Percentiles rank a stretch among this genome's conserved stretches.
These are phyloP conservation scores for Tanaodytes sp. DNA, from an alignment of 2,888 invertebrate genomes.

Conservation along the genomic window DNA sequence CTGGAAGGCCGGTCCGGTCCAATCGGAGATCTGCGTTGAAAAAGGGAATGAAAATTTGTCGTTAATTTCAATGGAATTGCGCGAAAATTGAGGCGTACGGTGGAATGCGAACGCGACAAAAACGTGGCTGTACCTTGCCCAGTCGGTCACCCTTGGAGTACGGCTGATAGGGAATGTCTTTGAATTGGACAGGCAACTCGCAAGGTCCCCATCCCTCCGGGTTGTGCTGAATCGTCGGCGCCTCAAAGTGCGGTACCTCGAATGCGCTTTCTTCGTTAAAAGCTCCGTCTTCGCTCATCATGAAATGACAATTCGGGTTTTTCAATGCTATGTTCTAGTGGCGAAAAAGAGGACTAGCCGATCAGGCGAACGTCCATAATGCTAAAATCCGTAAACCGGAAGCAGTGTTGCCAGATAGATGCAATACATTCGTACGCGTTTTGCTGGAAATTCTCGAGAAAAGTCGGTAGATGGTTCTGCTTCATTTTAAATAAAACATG, in stretches of 20 bases:
- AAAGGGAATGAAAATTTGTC: too few relatives aligned
- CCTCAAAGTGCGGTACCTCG: conserved; percentile 79
- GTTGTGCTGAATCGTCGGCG: conserved; percentile 87
- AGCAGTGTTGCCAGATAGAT: too few relatives aligned
- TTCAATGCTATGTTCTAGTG: too few relatives aligned
- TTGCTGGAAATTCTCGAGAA: too few relatives aligned
- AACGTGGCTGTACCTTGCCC: conserved; percentile 84
- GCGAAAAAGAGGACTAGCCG: too few relatives aligned
- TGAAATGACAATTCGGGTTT: neutral
- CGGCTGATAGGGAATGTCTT: conserved; percentile 98
- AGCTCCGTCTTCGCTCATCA: conserved; percentile 27
- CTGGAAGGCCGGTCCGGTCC: conserved; percentile 94
- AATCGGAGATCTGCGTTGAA: conserved; percentile 85
- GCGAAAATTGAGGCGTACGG: too few relatives aligned
- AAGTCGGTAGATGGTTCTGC: too few relatives aligned
- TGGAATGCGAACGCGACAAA: neutral
- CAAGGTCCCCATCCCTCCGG: conserved; percentile 97
- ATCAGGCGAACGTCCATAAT: too few relatives aligned
- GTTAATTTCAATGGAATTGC: too few relatives aligned
- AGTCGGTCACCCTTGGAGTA: conserved; percentile 98
- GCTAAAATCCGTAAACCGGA: too few relatives aligned
- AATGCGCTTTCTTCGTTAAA: conserved; percentile 36
- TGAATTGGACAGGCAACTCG: conserved; percentile 93
- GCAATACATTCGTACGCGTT: too few relatives aligned
- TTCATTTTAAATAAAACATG: too few relatives aligned